Evolutionary conservation across 2,888 invertebrate genomes (phyloP), one percentile per base, ranked within the genome.

Genomic region (Sphecodes monilicornis): DNA sequence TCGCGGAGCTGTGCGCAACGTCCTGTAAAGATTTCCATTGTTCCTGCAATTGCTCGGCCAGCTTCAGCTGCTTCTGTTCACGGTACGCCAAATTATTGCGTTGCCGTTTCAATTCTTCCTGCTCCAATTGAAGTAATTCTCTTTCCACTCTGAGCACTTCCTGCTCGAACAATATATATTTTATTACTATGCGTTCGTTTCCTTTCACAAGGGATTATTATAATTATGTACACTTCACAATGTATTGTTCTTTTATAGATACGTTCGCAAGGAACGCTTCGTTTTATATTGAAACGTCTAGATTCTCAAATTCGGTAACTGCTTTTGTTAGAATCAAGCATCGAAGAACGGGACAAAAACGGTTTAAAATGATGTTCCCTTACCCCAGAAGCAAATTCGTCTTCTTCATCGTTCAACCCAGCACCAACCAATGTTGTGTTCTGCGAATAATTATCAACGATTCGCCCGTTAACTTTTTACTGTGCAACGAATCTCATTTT

Each of bases 81-180:
- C 97, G 96, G 89, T 96, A 95, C 32, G 97, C 95, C 16, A 97
- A 95, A 93, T 97, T 97, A 91, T 97, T 97, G 18, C 97, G 95
- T 92, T 97, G 97, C 4, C 97, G 95, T 87, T 97, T 96, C 18
- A 97, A 92, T 92, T 97, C 97, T 93, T 97, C 97, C 93, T 97
- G 97, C 93, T 98, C 97, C 70, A 97, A 94, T 93, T 98, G 97
- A 6, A 97, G 94, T 2, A 98, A 95, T 94, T 98, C 97, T 69
- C 97, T 96, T 95, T 98, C 97, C 86, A 97, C 97, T 88, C 97
- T 97, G 50, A 97, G 95, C 36, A 97, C 97, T 94, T 97, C 97
- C 96, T 96, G 89, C 60, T 80, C 68, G 78, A 86, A 78, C 29
- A 57, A 36, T 68, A 66, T 66, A 68, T 11, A 13, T 68, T 54